Evolutionary conservation across 2,888 invertebrate species (phyloP).

Genomic region (Tetropium fuscum): DNA sequence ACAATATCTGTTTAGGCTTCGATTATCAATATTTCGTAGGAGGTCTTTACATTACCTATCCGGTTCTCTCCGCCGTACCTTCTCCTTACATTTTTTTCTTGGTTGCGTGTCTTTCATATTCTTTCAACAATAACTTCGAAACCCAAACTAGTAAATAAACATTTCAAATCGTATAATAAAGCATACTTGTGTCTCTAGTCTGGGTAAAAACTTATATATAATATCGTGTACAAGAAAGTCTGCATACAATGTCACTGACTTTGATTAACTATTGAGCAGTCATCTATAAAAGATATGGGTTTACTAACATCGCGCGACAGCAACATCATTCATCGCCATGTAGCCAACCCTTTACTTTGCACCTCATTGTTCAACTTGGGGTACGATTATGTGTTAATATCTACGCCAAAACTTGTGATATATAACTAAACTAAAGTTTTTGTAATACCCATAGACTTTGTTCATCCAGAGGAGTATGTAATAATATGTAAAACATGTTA

Average conservation of each 20-base stretch:
- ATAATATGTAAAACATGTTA: constrained; percentile 22
- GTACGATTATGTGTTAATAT: constrained; percentile 16
- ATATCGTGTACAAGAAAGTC: not conserved
- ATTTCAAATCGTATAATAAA: no score
- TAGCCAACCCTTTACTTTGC: constrained; percentile 22
- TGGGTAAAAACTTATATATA: no score
- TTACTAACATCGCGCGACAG: constrained; percentile 7
- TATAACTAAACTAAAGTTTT: constrained; percentile 26
- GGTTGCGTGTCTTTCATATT: no score
- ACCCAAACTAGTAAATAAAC: no score
- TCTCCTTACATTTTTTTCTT: no score
- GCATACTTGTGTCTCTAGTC: no score
- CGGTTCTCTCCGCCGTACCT: no score
- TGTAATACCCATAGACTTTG: constrained; percentile 14
- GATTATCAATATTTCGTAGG: no score
- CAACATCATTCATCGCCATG: constrained; percentile 22
- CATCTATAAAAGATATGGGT: constrained; percentile 25
- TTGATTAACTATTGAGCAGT: constrained; percentile 22
- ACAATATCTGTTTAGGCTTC: no score
- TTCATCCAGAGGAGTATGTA: constrained; percentile 18
- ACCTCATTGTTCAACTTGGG: constrained; percentile 27
- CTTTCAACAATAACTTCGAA: no score
- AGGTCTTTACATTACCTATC: no score
- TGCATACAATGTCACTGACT: constrained; percentile 9
- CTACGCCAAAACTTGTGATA: constrained; percentile 15